Base-by-base conservation (phyloP, 2,888 invertebrate genomes). In the Panopea generosa region DNA sequence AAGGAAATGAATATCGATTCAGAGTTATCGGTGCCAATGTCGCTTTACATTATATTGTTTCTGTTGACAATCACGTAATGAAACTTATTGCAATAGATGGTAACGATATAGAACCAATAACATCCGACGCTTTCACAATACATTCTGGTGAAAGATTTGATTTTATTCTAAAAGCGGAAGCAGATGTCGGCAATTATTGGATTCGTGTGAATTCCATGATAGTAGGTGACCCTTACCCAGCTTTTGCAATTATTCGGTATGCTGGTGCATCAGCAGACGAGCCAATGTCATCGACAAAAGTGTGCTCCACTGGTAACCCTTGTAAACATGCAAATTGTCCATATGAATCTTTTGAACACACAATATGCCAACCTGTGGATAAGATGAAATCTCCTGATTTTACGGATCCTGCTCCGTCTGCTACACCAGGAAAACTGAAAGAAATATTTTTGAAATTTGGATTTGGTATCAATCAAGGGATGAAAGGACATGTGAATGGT, bases 111-210 rank as follows among this genome's bases (percentile, higher is more conserved):
- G 80, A 77, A 60, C 84, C 86, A 1, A 26, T 80, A 3, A 26
- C 24, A 6, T 77, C 66, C 1, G 86, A 89, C 22, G 79, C 69
- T 2, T 49, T 89, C 24, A 71, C 86, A 2, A 76, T 89, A 27
- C 82, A 84, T 69, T 80, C 86, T 6, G 90, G 90, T 0, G 89
- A 90, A 68, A 75, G 86, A 20, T 82, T 78, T 53, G 90, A 90
- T 68, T 84, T 91, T 52, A 71, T 85, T 9, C 45, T 91, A 0
- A 57, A 27, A 6, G 83, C 90, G 6, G 77, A 83, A 50, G 62
- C 85, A 47, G 18, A 53, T 1, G 63, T 75, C 0, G 83, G 59
- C 1, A 86, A 86, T 55, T 90, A 89, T 65, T 90, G 89, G 90
- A 80, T 91, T 2, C 59, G 89, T 3, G 84, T 82, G 6, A 66